Evolutionary conservation across 2,113 vertebrate species (phyloP).

Genomic region (Gracilinanus agilis): DNA sequence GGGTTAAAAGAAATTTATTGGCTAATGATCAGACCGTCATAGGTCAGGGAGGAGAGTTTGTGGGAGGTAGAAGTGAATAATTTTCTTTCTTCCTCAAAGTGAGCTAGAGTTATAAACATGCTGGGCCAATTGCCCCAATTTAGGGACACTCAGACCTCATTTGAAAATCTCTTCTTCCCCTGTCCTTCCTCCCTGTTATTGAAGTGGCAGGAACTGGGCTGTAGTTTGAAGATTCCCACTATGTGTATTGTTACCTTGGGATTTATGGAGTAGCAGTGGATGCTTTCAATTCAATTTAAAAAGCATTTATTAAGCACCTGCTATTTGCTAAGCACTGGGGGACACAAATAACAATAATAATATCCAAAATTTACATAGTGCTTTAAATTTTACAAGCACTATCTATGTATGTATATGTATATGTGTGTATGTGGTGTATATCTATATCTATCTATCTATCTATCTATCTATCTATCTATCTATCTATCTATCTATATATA

Average conservation of each 20-base stretch:
- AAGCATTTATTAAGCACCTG: background rate
- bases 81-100: background rate
- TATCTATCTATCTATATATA: background rate
- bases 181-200: background rate
- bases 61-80: too few relatives aligned
- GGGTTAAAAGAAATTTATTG: background rate
- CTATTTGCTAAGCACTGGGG: background rate
- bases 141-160: background rate
- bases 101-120: background rate
- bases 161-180: background rate
- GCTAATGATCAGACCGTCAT: background rate
- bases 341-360: background rate
- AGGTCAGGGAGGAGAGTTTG: accelerated
- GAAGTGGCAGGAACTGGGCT: background rate
- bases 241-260: background rate
- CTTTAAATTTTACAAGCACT: background rate
- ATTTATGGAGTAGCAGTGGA: background rate
- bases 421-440: too few relatives aligned
- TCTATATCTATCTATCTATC: too few relatives aligned
- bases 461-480: background rate
- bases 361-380: background rate
- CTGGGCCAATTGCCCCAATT: background rate
- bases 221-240: background rate
- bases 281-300: background rate
- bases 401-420: background rate